Base-by-base conservation (phyloP, 1,140 invertebrate genomes). In the Sipha flava region DNA sequence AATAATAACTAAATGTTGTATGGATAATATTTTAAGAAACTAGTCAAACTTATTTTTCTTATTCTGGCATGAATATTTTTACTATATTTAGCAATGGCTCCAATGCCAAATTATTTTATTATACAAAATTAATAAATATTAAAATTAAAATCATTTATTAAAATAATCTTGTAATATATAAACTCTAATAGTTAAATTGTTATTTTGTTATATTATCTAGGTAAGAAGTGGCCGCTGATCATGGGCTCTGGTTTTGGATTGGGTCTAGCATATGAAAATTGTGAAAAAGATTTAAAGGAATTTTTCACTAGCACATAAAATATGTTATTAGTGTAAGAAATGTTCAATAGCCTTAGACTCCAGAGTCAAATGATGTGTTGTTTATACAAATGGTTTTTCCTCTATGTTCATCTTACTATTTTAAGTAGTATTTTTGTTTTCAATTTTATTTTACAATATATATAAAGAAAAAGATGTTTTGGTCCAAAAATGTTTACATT, bases 191-290 rank as follows among this genome's bases (percentile, higher is more conserved):
- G 12, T 45, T 68, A 18, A 10, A 21, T 57, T 6, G 4, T 52
- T n/a, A 31, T 73, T 31, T 34, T 12, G 66, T 37, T 72, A 18
- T 47, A 5, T 23, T 80, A 79, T 66, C 45, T 43, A 81, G 81
- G 79, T 29, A 80, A 54, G 73, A 77, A 66, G 75, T 81, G 81
- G 81, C 81, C 81, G 16, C 6, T 81, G 5, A 49, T 81, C n/a
- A 47, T 79, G 21, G 81, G 81, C 7, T 68, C 79, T 52, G 81
- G 81, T 7, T 81, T 81, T 77, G 81, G 81, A 57, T 49, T 81
- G n/a, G 81, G 81, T 14, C 59, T 79, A n/a, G 81, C 81, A 6
- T 81, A 81, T 49, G 57, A 70, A 0, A 77, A 81, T 52, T 81
- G 81, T 59, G 79, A 81, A 72, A 80, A 81, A 57, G 81, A 81